A percentile compares a stretch with the other conserved stretches of the same genome.
Conservation (phyloP, 2,888 invertebrate genomes). For the Drosophila austrosaltans region DNA sequence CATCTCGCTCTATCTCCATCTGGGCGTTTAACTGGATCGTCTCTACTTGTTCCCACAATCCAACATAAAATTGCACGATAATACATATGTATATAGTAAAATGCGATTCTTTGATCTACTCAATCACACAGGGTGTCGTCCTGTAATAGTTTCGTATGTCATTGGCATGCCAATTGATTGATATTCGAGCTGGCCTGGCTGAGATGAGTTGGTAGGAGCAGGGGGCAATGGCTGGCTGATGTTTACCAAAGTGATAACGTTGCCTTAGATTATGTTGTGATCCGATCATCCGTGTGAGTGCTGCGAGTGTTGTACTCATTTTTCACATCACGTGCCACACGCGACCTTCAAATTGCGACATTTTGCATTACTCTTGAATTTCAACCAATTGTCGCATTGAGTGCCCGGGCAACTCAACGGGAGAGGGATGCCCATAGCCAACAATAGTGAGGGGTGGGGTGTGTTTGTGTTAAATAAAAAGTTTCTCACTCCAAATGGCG, state of each 20-base stretch:
- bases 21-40: not conserved
- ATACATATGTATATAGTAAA: constrained; percentile 39
- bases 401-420: constrained; percentile 34
- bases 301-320: constrained; percentile 45
- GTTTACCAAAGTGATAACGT: constrained; percentile 79
- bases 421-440: constrained; percentile 28
- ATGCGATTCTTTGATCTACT: constrained; percentile 36
- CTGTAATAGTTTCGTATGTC: constrained; percentile 31
- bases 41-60: constrained; percentile 42
- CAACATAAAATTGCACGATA: constrained; percentile 54
- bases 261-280: constrained; percentile 77
- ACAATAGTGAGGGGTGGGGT: constrained; percentile 26
- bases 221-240: constrained; percentile 22
- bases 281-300: constrained; percentile 63
- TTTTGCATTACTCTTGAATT: constrained; percentile 78
- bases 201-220: not conserved
- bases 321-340: constrained; percentile 79
- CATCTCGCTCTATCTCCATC: too few species aligned
- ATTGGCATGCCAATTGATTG: constrained; percentile 63
- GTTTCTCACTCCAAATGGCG: constrained; percentile 26
- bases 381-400: constrained; percentile 66
- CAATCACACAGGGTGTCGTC: too few species aligned
- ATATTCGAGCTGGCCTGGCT: constrained; percentile 59
- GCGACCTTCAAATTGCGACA: constrained; percentile 72
- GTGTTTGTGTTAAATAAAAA: constrained; percentile 7